These are phyloP conservation scores for Ricordea florida DNA, from an alignment of 92 coral and sea anemone genomes.

Conservation along the genomic window DNA sequence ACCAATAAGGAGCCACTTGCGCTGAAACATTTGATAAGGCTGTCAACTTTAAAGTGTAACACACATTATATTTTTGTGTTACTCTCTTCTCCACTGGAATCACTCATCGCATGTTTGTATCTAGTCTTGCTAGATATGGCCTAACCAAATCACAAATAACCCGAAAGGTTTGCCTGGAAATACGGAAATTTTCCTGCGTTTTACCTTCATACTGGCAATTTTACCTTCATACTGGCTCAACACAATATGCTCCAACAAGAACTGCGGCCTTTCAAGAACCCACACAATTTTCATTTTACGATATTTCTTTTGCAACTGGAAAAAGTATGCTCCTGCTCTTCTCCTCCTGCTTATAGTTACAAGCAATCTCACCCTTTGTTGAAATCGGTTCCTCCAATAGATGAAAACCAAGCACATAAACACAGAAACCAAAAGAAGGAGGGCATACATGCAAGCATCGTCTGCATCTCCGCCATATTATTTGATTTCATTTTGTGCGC, in stretches of 20 bases:
- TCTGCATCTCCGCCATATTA: not conserved
- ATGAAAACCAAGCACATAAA: not conserved
- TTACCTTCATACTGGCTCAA: not conserved
- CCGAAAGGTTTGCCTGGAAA: constrained; percentile 29
- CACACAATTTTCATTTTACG: not conserved
- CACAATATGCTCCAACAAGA: not conserved
- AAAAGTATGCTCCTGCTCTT: too few species aligned
- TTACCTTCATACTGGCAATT: too few species aligned
- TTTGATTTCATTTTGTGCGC: too few species aligned
- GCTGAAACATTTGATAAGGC: too few species aligned
- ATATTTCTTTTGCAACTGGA: too few species aligned
- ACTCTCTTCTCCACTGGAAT: constrained; percentile 43
- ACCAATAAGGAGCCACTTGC: too few species aligned
- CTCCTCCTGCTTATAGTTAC: not conserved
- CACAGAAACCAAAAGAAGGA: not conserved
- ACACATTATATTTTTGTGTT: too few species aligned
- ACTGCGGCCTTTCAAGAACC: not conserved
- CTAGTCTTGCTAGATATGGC: constrained; percentile 21
- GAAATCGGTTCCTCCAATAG: not conserved
- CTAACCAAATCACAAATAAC: constrained; percentile 17
- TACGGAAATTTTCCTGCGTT: constrained; percentile 46
- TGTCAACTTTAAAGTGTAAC: too few species aligned
- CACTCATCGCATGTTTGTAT: constrained; percentile 33
- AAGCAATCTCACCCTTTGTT: not conserved
- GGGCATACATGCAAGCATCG: not conserved